These are phyloP conservation scores for Podarcis muralis DNA, from an alignment of 2,113 vertebrate genomes.

Conservation along the genomic window DNA sequence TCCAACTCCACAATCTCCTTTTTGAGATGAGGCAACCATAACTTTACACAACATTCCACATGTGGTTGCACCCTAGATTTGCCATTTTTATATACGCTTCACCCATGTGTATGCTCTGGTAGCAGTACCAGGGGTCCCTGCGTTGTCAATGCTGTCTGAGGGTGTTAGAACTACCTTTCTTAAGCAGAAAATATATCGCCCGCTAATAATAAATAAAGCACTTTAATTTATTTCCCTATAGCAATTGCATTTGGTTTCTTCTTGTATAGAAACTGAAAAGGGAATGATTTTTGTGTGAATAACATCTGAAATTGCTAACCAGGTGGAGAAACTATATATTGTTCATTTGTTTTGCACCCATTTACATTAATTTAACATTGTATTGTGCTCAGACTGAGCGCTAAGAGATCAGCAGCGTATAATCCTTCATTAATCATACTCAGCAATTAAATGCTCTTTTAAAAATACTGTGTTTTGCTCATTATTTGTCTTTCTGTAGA, in stretches of 20 bases:
- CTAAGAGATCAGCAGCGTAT: not conserved
- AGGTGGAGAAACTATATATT: not conserved
- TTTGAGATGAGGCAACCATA: no score
- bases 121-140: not conserved
- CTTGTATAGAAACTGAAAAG: not conserved
- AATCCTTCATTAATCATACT: not conserved
- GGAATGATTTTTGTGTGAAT: not conserved
- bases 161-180: not conserved
- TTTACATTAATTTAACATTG: not conserved
- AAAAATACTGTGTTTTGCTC: conserved; percentile 2
- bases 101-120: no score
- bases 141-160: not conserved
- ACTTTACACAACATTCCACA: no score
- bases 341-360: not conserved
- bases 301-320: not conserved
- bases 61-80: no score
- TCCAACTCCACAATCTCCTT: no score
- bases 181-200: not conserved
- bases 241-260: not conserved
- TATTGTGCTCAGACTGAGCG: not conserved
- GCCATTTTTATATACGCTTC: no score
- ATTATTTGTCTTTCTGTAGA: not conserved
- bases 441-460: conserved; percentile 1
- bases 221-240: not conserved
- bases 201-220: not conserved